phyloP scores from a whole-genome alignment of 2,888 invertebrate species.

The Eupithecia tripunctaria region DNA sequence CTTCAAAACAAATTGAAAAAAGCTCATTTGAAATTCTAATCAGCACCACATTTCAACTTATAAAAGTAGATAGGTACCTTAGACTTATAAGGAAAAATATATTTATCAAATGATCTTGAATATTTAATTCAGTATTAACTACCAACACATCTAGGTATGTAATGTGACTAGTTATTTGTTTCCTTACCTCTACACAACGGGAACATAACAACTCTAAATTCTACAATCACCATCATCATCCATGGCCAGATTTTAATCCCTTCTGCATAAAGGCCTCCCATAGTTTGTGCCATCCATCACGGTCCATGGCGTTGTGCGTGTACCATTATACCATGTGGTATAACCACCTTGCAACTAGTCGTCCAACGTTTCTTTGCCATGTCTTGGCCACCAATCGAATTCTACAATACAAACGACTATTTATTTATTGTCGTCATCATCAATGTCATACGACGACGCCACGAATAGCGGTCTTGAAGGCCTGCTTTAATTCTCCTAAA shows the following conservation, averaged over 20 bases:
- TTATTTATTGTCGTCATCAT: too few relatives aligned
- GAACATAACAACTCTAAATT: neutral
- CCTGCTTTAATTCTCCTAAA: too few relatives aligned
- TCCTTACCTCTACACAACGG: neutral
- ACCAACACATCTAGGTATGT: too few relatives aligned
- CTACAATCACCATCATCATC: neutral
- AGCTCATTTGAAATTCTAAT: neutral
- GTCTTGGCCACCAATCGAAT: too few relatives aligned
- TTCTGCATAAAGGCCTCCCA: neutral
- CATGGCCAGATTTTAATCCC: neutral
- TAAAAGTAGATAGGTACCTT: too few relatives aligned
- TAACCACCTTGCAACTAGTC: neutral
- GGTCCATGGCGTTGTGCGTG: too few relatives aligned
- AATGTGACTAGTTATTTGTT: neutral
- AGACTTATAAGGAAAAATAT: neutral
- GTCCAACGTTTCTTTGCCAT: neutral
- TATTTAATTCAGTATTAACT: neutral
- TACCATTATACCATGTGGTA: neutral
- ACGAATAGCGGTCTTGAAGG: too few relatives aligned
- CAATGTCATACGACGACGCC: too few relatives aligned
- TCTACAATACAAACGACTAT: too few relatives aligned
- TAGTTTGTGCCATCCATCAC: too few relatives aligned
- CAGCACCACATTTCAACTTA: neutral
- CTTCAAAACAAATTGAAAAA: neutral
- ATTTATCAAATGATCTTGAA: neutral